A percentile compares a stretch with the other conserved stretches of the same genome.
Evolutionary conservation across 2,113 vertebrate species (phyloP).

Genomic region (Bufo gargarizans): DNA sequence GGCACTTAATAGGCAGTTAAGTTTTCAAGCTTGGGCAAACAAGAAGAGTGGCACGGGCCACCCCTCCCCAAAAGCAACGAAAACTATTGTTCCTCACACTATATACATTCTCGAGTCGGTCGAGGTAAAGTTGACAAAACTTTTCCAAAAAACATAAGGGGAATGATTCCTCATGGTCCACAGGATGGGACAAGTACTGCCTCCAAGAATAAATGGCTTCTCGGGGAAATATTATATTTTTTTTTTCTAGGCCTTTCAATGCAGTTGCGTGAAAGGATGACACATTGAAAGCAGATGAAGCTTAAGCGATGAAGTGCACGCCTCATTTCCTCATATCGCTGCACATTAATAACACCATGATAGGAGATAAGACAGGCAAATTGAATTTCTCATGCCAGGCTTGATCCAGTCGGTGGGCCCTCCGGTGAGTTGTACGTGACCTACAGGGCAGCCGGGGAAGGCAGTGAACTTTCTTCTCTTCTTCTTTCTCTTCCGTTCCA

Average conservation of each 20-base stretch:
- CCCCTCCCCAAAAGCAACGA: background rate
- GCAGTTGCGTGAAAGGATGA: background rate
- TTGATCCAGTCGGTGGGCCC: background rate
- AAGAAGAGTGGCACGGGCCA: background rate
- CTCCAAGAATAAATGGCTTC: background rate
- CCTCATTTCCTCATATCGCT: slow-evolving; percentile 38
- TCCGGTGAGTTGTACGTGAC: background rate
- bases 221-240: background rate
- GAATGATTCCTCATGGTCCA: background rate
- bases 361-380: slow-evolving; percentile 4
- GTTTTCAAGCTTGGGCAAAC: too few relatives aligned
- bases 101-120: background rate
- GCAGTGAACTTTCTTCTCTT: background rate
- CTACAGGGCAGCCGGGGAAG: background rate
- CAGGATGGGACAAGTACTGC: background rate
- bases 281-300: slow-evolving; percentile 34
- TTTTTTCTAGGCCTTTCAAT: background rate
- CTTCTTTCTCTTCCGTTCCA: slow-evolving; percentile 4
- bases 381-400: background rate
- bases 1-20: too few relatives aligned
- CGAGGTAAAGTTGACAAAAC: background rate
- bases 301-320: slow-evolving; percentile 17
- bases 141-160: background rate
- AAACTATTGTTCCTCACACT: background rate
- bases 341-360: slow-evolving; percentile 22